Base-by-base conservation (phyloP, 1,140 invertebrate genomes). In the Papilio machaon region DNA sequence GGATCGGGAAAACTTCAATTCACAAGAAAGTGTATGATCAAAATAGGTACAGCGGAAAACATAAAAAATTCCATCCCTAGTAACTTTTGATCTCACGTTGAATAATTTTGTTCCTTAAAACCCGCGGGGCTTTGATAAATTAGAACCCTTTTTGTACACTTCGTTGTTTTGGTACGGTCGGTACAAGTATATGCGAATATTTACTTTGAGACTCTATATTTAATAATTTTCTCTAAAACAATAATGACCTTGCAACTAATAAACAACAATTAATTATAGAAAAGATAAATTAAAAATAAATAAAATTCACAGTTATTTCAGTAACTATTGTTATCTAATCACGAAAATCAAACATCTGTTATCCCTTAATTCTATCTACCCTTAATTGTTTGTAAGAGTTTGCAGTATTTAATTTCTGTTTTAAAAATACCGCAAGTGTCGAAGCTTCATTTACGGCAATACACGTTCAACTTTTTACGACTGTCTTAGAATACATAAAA, bases 91-190 rank as follows among this genome's bases (percentile, higher is more conserved):
- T 76, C 74, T 76, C 23, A 19, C 23, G 43, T 76, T 76, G 74
- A 76, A 76, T 76, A 76, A 76, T 76, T 76, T 52, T 30, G 47
- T 19, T 54, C 15, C 74, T 52, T 54, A 76, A 76, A 74, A 47
- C 73, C 74, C 19, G 43, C 9, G 19, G 73, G 43, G 73, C 73
- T 74, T 47, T 49, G 38, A 74, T 74, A 74, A 74, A 74, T 75
- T 75, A 75, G 73, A 75, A 75, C 73, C 73, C 73, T 75, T 75
- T 23, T 75, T 75, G 30, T 52, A 75, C 73, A 75, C 46, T 75
- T 49, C 47, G 73, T 75, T 75, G 73, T 75, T 75, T 23, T 75
- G 47, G 23, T 49, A 52, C 52, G 73, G 11, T 73, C 15, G 43
- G 2, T 54, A 17, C 38, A 6, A 58, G 17, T 58, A 19, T n/a